Conservation (phyloP, 2,113 vertebrate genomes). For the Cacatua alba region DNA sequence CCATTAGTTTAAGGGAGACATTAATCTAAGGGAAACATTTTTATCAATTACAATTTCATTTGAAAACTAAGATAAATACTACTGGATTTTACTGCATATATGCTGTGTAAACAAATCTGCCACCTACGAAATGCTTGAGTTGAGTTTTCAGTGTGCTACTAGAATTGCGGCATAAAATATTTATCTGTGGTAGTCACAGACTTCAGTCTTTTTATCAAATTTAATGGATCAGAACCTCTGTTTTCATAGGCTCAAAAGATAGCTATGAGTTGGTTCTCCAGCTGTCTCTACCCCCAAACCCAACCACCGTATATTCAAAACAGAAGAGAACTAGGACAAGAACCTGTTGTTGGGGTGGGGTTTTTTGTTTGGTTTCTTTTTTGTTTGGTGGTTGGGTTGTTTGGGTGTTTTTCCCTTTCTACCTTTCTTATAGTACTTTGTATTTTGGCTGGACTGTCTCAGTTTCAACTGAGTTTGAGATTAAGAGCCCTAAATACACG, state of each 20-base stretch:
- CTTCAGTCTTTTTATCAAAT: neutral
- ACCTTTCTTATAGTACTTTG: neutral
- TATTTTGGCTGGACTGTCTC: neutral
- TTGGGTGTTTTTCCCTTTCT: neutral
- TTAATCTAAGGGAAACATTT: neutral
- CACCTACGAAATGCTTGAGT: neutral
- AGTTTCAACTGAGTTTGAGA: rapidly evolving
- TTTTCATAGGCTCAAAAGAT: neutral
- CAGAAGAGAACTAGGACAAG: neutral
- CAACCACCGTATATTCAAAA: neutral
- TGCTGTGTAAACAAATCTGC: neutral
- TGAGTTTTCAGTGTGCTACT: neutral
- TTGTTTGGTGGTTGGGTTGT: neutral
- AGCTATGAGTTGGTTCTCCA: neutral
- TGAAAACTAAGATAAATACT: neutral
- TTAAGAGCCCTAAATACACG: rapidly evolving
- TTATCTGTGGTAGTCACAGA: neutral
- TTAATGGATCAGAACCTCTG: neutral
- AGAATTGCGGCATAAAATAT: neutral
- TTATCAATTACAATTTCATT: neutral
- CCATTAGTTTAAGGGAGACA: neutral
- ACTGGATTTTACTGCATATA: neutral
- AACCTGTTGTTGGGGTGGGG: neutral
- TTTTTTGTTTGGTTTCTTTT: neutral
- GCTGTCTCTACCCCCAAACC: neutral